These are phyloP conservation scores for Jordanella pulchra DNA, from an alignment of 2,797 vertebrate species.

Conservation along the genomic window DNA sequence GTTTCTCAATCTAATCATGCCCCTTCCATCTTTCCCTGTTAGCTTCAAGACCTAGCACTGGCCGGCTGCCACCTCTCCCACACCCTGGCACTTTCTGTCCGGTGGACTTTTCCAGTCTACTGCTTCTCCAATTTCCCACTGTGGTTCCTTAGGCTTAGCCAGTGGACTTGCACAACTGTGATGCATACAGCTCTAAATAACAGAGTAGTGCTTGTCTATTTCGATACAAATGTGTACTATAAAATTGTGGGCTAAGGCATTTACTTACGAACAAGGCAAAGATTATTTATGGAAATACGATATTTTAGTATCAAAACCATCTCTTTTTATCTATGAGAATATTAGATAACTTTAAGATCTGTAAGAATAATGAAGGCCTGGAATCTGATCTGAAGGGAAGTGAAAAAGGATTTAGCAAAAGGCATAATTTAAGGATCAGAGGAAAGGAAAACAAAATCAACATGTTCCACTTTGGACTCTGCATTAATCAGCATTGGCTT, in stretches of 20 bases:
- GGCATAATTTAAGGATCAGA: conserved; percentile 25
- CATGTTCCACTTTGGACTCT: conserved; percentile 6
- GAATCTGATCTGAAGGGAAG: conserved; percentile 1
- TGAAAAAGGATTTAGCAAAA: conserved; percentile 26
- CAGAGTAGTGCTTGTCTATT: not conserved
- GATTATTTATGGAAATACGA: not conserved
- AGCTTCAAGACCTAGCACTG: too few relatives aligned
- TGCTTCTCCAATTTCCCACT: too few relatives aligned
- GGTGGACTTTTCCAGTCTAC: too few relatives aligned
- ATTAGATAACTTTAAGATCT: not conserved
- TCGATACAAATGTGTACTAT: not conserved
- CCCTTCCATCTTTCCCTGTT: too few relatives aligned
- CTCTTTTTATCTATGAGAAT: not conserved
- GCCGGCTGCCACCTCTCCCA: too few relatives aligned
- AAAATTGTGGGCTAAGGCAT: not conserved
- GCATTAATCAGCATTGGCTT: conserved; percentile 55
- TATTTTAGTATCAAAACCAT: not conserved
- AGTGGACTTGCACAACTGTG: not conserved
- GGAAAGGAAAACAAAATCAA: conserved; percentile 1
- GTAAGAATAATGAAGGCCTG: not conserved
- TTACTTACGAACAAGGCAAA: not conserved
- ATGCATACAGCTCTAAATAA: not conserved
- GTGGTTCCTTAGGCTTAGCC: too few relatives aligned
- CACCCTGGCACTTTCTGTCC: too few relatives aligned
- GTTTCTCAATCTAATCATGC: too few relatives aligned